Conservation (phyloP, 2,797 vertebrate genomes). For the Discoglossus pictus region DNA sequence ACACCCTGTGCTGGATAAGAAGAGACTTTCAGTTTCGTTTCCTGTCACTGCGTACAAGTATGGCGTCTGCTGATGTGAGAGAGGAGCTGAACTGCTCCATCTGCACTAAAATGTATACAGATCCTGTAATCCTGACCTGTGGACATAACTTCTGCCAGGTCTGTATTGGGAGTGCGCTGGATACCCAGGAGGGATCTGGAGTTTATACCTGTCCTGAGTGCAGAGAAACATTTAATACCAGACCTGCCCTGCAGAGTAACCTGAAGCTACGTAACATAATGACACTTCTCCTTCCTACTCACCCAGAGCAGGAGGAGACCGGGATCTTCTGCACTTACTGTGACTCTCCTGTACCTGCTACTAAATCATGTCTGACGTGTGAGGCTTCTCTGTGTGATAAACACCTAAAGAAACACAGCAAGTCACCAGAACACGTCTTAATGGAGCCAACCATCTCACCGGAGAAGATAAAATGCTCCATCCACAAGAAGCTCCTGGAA, state of each 20-base stretch:
- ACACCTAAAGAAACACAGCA: slow-evolving; percentile 67
- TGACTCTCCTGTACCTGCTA: slow-evolving; percentile 42
- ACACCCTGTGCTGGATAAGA: not conserved
- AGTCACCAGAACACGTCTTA: slow-evolving; percentile 59
- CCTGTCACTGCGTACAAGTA: not conserved
- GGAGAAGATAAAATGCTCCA: slow-evolving; percentile 50
- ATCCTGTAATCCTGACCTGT: slow-evolving; percentile 69
- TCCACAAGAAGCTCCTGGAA: slow-evolving; percentile 60
- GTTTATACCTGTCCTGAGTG: slow-evolving; percentile 67
- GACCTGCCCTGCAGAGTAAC: slow-evolving; percentile 63
- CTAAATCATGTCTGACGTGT: slow-evolving; percentile 69
- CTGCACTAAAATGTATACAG: slow-evolving; percentile 67
- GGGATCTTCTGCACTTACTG: slow-evolving; percentile 64
- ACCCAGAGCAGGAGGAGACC: not conserved
- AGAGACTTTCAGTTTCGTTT: slow-evolving; percentile 4
- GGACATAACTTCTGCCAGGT: slow-evolving; percentile 74
- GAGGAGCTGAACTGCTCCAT: slow-evolving; percentile 75
- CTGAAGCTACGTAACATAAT: slow-evolving; percentile 70
- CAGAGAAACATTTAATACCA: slow-evolving; percentile 56
- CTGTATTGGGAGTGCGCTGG: slow-evolving; percentile 63
- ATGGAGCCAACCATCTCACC: slow-evolving; percentile 51
- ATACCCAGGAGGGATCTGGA: slow-evolving; percentile 41
- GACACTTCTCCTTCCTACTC: slow-evolving; percentile 61
- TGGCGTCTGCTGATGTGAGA: slow-evolving; percentile 32
- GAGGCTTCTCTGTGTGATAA: slow-evolving; percentile 67